Conservation (phyloP, 2,113 vertebrate species). For the Nibea albiflora region DNA sequence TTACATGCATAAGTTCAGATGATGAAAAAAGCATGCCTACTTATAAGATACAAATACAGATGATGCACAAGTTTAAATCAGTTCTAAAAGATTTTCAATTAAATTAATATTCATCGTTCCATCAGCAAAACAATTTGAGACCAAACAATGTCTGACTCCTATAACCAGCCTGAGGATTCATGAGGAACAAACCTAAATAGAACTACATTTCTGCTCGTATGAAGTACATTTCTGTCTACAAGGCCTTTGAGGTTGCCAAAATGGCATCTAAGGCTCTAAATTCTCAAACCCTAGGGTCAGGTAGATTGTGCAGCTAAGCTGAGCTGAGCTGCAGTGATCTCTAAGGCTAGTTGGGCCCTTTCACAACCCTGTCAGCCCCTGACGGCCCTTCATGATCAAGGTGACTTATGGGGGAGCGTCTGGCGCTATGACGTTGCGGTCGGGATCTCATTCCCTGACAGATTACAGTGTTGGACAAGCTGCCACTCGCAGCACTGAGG, state of each 20-base stretch:
- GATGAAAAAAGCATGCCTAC: no score
- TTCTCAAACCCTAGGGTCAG: conserved; percentile 6
- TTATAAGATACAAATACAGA: no score
- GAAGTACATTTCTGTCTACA: neutral
- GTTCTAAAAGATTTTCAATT: neutral
- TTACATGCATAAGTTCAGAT: no score
- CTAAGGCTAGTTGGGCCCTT: conserved; percentile 58
- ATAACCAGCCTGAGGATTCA: neutral
- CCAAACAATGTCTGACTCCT: neutral
- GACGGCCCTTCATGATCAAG: conserved; percentile 76
- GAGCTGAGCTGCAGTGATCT: conserved; percentile 55
- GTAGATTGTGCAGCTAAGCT: conserved; percentile 49
- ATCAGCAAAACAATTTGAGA: neutral
- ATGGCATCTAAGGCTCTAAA: conserved; percentile 13
- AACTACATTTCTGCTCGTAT: conserved; percentile 2
- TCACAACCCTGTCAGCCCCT: conserved; percentile 64
- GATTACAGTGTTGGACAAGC: conserved; percentile 82
- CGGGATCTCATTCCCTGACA: conserved; percentile 79
- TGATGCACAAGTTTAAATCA: neutral
- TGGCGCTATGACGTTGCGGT: conserved; percentile 63
- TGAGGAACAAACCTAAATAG: neutral
- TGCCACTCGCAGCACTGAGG: conserved; percentile 75
- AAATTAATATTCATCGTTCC: neutral
- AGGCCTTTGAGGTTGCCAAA: conserved; percentile 22
- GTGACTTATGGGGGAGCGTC: conserved; percentile 79